phyloP scores from a whole-genome alignment of 1,140 invertebrate species.

The Carposina sasakii region DNA sequence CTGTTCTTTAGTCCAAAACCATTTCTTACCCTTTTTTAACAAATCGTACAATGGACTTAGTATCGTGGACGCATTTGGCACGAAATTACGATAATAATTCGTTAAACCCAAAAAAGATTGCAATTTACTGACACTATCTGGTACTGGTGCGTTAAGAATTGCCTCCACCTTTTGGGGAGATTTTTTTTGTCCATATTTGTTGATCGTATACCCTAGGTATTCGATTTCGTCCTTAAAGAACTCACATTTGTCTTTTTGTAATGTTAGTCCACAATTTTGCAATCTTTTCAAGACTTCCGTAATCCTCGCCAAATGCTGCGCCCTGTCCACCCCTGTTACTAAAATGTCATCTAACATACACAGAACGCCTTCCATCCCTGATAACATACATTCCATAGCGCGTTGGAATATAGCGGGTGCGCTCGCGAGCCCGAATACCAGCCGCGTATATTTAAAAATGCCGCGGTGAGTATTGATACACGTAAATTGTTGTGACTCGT shows the following conservation, averaged over 20 bases:
- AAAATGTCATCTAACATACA: too few species aligned
- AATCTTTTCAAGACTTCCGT: not conserved
- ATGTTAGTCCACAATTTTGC: not conserved
- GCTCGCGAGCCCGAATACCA: too few species aligned
- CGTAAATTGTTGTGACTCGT: too few species aligned
- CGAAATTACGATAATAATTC: not conserved
- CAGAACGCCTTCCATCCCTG: too few species aligned
- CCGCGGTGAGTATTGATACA: too few species aligned
- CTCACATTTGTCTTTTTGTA: not conserved
- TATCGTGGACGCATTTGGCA: not conserved
- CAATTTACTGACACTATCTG: constrained; percentile 1
- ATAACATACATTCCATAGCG: too few species aligned
- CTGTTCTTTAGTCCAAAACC: too few species aligned
- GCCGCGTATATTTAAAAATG: too few species aligned
- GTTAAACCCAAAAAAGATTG: constrained; percentile 1
- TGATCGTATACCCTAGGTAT: not conserved
- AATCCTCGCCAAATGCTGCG: too few species aligned
- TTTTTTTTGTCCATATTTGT: not conserved
- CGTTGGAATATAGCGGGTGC: too few species aligned
- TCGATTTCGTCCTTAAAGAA: not conserved
- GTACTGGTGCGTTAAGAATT: not conserved
- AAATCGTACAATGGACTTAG: not conserved
- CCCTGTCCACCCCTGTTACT: too few species aligned
- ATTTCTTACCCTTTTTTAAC: not conserved
- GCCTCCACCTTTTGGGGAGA: not conserved